phyloP scores from a whole-genome alignment of 2,888 invertebrate species.

The Imbricaverruca yamaguchii region DNA sequence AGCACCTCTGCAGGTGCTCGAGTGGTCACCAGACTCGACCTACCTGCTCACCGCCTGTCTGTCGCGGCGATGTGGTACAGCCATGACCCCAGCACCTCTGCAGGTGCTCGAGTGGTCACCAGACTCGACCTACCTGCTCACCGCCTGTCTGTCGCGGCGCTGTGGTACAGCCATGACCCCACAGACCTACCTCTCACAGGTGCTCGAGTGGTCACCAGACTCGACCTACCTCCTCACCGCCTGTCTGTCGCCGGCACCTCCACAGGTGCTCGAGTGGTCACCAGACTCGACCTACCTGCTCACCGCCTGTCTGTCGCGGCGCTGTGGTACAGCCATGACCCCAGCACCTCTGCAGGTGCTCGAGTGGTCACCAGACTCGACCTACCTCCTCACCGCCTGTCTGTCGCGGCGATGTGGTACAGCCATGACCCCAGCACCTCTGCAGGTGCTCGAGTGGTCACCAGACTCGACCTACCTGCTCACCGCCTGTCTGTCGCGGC shows the following conservation, averaged over 20 bases:
- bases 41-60: constrained; percentile 27
- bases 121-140: constrained; percentile 29
- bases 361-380: constrained; percentile 31
- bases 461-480: constrained; percentile 30
- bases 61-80: too few species aligned
- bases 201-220: too few species aligned
- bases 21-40: constrained; percentile 31
- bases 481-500: constrained; percentile 26
- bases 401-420: constrained; percentile 21
- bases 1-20: constrained; percentile 29
- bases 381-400: constrained; percentile 27
- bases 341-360: constrained; percentile 22
- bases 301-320: constrained; percentile 26
- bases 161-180: too few species aligned
- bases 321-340: neutral
- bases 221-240: too few species aligned
- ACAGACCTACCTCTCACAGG: too few species aligned
- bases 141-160: constrained; percentile 26
- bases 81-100: too few species aligned
- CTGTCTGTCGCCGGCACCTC: too few species aligned
- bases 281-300: neutral
- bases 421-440: too few species aligned
- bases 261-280: too few species aligned
- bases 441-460: constrained; percentile 30
- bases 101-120: constrained; percentile 31